phyloP scores from a whole-genome alignment of 2,113 vertebrate genomes.

The Protobothrops mucrosquamatus region DNA sequence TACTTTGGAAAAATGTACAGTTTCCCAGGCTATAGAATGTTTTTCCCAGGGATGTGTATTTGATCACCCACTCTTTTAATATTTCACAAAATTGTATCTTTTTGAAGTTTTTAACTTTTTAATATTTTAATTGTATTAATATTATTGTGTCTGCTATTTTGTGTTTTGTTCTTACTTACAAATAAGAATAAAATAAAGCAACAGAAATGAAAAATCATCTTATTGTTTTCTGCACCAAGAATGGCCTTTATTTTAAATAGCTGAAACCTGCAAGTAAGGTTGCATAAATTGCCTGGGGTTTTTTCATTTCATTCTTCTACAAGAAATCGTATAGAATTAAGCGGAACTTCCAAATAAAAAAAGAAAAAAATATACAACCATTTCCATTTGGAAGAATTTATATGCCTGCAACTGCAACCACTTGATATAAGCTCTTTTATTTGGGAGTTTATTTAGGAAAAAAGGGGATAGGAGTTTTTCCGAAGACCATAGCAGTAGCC shows the following conservation, averaged over 20 bases:
- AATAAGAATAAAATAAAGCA: no score
- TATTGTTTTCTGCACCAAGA: no score
- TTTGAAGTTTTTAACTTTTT: background rate
- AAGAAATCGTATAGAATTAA: background rate
- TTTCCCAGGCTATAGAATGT: background rate
- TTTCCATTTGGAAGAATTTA: background rate
- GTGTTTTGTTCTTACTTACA: background rate
- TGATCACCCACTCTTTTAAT: background rate
- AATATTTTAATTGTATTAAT: background rate
- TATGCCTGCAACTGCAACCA: background rate
- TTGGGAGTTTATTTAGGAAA: background rate
- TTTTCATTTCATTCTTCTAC: background rate
- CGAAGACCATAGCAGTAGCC: background rate
- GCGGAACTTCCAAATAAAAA: background rate
- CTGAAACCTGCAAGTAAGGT: no score
- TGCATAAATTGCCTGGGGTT: no score
- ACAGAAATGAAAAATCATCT: no score
- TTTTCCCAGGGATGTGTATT: background rate
- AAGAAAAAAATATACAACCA: background rate
- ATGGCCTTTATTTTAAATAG: no score
- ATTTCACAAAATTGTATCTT: background rate
- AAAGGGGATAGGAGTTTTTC: background rate
- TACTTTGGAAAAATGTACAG: no score
- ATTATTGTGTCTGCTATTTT: background rate
- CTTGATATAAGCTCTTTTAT: background rate